Percentiles rank a stretch among this genome's conserved stretches.
phyloP scores from a whole-genome alignment of 37 sponge, comb jelly and placozoan genomes.

The Halisarca cf. caerulea region DNA sequence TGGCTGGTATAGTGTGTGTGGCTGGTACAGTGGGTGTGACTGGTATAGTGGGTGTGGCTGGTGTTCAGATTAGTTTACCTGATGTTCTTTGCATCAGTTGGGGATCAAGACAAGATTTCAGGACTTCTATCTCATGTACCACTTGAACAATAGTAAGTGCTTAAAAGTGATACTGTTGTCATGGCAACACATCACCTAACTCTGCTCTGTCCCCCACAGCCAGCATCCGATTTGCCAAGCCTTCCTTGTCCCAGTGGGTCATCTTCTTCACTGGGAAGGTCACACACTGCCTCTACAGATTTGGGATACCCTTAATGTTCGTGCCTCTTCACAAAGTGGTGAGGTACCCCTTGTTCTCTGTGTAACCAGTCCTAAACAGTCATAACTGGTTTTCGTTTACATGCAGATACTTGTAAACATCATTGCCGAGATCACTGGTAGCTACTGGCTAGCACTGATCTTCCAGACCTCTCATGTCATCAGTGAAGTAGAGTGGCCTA shows the following conservation, averaged over 20 bases:
- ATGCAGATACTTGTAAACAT: background rate
- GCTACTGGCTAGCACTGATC: conserved; percentile 92
- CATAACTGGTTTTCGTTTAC: background rate
- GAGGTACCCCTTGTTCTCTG: conserved; percentile 12
- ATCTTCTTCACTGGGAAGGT: conserved; percentile 78
- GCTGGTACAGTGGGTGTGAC: too few relatives aligned
- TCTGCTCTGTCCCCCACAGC: conserved; percentile 38
- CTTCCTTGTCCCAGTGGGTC: conserved; percentile 52
- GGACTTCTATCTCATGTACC: conserved; percentile 73
- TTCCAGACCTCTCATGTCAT: conserved; percentile 96
- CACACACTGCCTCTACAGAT: conserved; percentile 56
- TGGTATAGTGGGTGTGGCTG: conserved; percentile 6
- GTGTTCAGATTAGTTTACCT: background rate
- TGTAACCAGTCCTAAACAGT: background rate
- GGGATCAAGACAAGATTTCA: conserved; percentile 89
- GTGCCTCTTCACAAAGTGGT: conserved; percentile 72
- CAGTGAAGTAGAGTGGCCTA: conserved; percentile 90
- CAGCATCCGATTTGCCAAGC: conserved; percentile 72
- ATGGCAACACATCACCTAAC: too few relatives aligned
- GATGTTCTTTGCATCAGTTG: conserved; percentile 40
- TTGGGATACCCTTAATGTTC: conserved; percentile 70
- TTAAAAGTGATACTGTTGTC: background rate
- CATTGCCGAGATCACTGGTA: conserved; percentile 70
- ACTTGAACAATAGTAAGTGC: conserved; percentile 62
- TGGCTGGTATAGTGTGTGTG: too few relatives aligned